phyloP scores from a whole-genome alignment of 2,797 vertebrate genomes.

The Helicolenus hilgendorfi region DNA sequence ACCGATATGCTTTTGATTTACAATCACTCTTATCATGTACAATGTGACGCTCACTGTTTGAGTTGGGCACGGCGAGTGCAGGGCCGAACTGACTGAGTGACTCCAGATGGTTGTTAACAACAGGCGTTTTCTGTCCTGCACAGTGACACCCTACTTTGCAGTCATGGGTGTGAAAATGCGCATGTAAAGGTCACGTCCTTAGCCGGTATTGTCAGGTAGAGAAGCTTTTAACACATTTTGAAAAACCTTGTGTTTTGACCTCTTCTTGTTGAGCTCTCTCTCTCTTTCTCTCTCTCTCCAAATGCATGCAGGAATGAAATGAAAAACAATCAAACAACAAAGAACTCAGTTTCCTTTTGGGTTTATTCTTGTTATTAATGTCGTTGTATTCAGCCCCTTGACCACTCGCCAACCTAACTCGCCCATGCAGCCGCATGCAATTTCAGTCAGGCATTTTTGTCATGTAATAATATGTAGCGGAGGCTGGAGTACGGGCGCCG shows the following conservation, averaged over 20 bases:
- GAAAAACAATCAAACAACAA: background rate
- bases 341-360: background rate
- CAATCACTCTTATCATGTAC: slow-evolving; percentile 37
- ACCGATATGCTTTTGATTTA: slow-evolving; percentile 58
- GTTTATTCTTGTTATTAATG: slow-evolving; percentile 5
- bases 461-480: slow-evolving; percentile 21
- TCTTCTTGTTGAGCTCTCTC: background rate
- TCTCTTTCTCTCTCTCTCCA: background rate
- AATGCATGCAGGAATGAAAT: slow-evolving; percentile 2
- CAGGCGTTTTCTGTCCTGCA: slow-evolving; percentile 13
- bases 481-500: background rate
- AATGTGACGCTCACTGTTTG: slow-evolving; percentile 24
- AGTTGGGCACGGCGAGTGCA: background rate
- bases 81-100: slow-evolving; percentile 30
- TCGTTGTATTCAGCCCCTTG: background rate
- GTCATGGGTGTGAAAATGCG: background rate
- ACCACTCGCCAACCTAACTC: background rate
- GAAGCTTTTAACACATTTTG: slow-evolving; percentile 16
- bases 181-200: slow-evolving; percentile 38
- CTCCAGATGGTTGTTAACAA: slow-evolving; percentile 55
- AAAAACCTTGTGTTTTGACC: slow-evolving; percentile 23
- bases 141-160: slow-evolving; percentile 18
- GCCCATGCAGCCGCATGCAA: background rate
- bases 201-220: slow-evolving; percentile 1
- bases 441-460: slow-evolving; percentile 14